phyloP scores from a whole-genome alignment of 37 sponge, comb jelly and placozoan genomes.

The Cladorhizidae sp. region DNA sequence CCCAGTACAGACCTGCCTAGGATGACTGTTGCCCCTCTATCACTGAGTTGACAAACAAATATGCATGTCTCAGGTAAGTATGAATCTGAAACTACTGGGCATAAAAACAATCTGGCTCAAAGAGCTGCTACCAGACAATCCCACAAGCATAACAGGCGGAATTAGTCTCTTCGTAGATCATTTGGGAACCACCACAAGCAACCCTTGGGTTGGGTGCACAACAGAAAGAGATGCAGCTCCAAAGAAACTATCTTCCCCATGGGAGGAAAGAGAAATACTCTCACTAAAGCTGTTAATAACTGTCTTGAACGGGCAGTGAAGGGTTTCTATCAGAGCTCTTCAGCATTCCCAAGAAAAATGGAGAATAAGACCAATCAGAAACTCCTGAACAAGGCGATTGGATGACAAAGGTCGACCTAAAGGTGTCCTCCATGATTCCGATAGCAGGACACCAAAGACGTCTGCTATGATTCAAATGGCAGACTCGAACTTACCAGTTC shows the following conservation, averaged over 20 bases:
- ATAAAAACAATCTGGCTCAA: conserved; percentile 6
- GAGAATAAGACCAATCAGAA: conserved; percentile 15
- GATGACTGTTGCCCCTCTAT: background rate
- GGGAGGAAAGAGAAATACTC: conserved; percentile 7
- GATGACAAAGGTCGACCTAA: too few relatives aligned
- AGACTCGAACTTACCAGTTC: conserved; percentile 21
- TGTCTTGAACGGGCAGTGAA: background rate
- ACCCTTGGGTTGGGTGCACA: conserved; percentile 41
- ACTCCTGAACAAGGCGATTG: conserved; percentile 26
- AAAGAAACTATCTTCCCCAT: background rate
- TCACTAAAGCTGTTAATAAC: conserved; percentile 14
- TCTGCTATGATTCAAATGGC: conserved; percentile 18
- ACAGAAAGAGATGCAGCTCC: conserved; percentile 26
- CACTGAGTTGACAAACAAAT: background rate
- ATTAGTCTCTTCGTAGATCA: conserved; percentile 8
- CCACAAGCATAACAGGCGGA: conserved; percentile 23
- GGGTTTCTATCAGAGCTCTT: conserved; percentile 57
- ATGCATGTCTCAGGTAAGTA: background rate
- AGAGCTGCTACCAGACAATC: background rate
- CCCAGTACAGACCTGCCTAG: background rate
- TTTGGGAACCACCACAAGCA: conserved; percentile 13
- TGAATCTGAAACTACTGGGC: background rate
- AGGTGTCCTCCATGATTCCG: conserved; percentile 37
- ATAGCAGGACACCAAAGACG: background rate
- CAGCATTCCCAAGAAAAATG: conserved; percentile 53